phyloP scores from a whole-genome alignment of 2,888 invertebrate species.

The Orchesellides sinensis region DNA sequence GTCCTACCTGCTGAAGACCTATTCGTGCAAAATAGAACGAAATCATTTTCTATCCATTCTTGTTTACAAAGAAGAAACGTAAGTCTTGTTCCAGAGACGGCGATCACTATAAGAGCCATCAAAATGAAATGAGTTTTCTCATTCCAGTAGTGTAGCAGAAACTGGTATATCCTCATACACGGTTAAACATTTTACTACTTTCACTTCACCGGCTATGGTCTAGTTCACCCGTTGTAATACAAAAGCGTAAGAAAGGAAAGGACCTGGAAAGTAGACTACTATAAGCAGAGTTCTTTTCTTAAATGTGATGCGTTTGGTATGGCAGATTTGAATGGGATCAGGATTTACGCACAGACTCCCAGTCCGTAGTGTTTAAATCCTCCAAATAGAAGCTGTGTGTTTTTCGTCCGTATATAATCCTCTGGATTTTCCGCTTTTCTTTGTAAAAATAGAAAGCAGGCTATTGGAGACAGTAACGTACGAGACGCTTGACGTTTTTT shows the following conservation, averaged over 20 bases:
- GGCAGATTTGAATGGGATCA: too few relatives aligned
- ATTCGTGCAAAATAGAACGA: constrained; percentile 8
- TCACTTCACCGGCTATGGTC: constrained; percentile 6
- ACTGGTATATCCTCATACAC: neutral
- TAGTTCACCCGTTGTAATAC: neutral
- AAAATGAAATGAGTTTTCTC: constrained; percentile 55
- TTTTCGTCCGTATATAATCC: constrained; percentile 14
- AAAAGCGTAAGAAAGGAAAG: neutral
- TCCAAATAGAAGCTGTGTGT: neutral
- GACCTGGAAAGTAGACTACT: constrained; percentile 1
- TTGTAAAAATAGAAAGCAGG: neutral
- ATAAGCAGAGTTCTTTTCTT: neutral
- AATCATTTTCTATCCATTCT: neutral
- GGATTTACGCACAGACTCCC: neutral
- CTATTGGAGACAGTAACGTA: neutral
- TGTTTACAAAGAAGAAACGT: neutral
- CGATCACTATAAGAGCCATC: constrained; percentile 42
- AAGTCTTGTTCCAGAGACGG: too few relatives aligned
- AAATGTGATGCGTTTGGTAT: too few relatives aligned
- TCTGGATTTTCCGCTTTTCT: constrained; percentile 8
- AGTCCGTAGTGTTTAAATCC: neutral
- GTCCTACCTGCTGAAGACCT: neutral
- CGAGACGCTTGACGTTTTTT: neutral
- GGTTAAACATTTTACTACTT: constrained; percentile 22
- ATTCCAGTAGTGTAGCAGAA: constrained; percentile 21